phyloP scores from a whole-genome alignment of 2,797 vertebrate genomes.

The Pantherophis vulpinus region DNA sequence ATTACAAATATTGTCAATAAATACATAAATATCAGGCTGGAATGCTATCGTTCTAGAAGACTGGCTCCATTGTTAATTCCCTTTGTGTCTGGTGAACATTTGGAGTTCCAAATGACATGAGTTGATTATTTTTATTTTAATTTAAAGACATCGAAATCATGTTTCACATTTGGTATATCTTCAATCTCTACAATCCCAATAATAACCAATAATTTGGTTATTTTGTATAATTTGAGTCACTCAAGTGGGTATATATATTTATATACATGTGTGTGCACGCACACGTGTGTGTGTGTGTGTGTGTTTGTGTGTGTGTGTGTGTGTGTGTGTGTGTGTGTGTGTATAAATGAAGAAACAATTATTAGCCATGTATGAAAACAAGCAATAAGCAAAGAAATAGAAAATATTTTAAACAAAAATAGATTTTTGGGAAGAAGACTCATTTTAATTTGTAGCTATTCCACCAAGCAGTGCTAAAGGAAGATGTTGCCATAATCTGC shows the following conservation, averaged over 20 bases:
- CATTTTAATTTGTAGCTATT: not conserved
- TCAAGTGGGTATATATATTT: not conserved
- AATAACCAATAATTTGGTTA: not conserved
- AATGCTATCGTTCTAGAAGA: not conserved
- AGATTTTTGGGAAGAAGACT: not conserved
- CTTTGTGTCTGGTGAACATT: not conserved
- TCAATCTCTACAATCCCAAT: not conserved
- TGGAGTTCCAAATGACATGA: not conserved
- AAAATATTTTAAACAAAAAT: not conserved
- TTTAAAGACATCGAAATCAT: not conserved
- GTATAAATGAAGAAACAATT: not conserved
- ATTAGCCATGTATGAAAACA: not conserved
- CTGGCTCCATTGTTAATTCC: not conserved
- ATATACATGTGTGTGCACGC: not conserved
- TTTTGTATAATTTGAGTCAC: not conserved
- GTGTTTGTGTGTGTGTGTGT: not conserved
- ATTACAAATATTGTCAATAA: not conserved
- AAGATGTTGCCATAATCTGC: not conserved
- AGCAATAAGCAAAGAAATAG: not conserved
- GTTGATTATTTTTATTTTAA: not conserved
- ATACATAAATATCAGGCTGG: not conserved
- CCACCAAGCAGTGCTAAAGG: not conserved
- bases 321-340: not conserved
- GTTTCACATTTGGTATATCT: not conserved
- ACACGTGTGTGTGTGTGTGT: not conserved